Evolutionary conservation across 2,113 vertebrate species (phyloP).

Genomic region (Lasiurus borealis): DNA sequence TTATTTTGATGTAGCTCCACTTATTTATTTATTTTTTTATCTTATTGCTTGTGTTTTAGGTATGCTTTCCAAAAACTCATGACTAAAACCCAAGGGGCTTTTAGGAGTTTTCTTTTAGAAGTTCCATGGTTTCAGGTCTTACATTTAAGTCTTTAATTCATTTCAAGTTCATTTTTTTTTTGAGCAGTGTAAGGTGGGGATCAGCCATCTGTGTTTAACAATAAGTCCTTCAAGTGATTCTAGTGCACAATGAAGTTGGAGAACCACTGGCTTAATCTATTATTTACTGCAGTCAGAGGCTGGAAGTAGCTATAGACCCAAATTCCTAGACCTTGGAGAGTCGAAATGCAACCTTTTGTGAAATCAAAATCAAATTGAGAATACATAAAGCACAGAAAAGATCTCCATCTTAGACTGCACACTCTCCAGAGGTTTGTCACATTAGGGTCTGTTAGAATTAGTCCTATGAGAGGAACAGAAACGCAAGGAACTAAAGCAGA

Average conservation of each 20-base stretch:
- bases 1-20: not conserved
- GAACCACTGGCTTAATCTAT: not conserved
- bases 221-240: not conserved
- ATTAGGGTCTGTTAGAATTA: not conserved
- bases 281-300: not conserved
- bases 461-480: not conserved
- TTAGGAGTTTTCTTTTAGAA: not conserved
- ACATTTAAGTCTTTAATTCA: not conserved
- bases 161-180: not conserved
- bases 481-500: constrained; percentile 4
- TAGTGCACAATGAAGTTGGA: not conserved
- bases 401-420: not conserved
- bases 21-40: not conserved
- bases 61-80: not conserved
- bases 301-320: not conserved
- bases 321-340: not conserved
- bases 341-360: not conserved
- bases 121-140: not conserved
- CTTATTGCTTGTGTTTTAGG: not conserved
- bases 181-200: not conserved
- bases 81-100: not conserved
- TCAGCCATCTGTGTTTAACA: not conserved
- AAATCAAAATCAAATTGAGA: not conserved
- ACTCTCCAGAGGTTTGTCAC: not conserved
- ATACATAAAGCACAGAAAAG: not conserved